A percentile compares a stretch with the other conserved stretches of the same genome.
Conservation (phyloP, 2,113 vertebrate species). For the Ictidomys tridecemlineatus region DNA sequence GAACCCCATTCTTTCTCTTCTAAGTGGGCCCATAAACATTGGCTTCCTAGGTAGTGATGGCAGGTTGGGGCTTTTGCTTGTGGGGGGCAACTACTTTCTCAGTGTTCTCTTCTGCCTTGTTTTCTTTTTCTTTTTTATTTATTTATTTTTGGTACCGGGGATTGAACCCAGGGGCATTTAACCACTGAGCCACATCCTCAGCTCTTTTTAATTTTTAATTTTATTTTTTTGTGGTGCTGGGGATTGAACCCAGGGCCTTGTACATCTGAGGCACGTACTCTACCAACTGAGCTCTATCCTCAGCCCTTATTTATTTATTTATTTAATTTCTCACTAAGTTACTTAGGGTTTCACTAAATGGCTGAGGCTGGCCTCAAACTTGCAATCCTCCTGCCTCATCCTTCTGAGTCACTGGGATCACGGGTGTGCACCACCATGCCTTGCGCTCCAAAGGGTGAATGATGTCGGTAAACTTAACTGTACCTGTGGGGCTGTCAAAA, state of each 20-base stretch:
- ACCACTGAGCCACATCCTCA: not conserved
- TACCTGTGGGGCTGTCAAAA: accelerated
- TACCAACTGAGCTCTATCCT: not conserved
- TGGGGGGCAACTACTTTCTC: no score
- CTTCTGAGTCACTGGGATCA: not conserved
- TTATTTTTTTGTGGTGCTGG: no score
- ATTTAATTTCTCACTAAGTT: no score
- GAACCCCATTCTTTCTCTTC: not conserved
- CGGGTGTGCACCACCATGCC: no score
- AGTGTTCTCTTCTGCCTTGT: no score
- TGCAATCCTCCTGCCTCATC: no score
- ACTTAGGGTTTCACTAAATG: no score
- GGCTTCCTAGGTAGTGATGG: not conserved
- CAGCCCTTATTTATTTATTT: not conserved
- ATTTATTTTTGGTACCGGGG: not conserved
- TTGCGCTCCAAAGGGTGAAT: not conserved
- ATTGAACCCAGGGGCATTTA: not conserved
- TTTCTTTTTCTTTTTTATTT: no score
- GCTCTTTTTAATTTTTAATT: not conserved
- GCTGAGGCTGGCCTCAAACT: no score
- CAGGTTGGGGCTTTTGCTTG: no score
- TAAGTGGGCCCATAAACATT: not conserved
- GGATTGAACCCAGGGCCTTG: no score
- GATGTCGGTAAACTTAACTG: not conserved
- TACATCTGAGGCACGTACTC: no score